Evolutionary conservation across 2,888 invertebrate species (phyloP).

Genomic region (Chirona hameri): DNA sequence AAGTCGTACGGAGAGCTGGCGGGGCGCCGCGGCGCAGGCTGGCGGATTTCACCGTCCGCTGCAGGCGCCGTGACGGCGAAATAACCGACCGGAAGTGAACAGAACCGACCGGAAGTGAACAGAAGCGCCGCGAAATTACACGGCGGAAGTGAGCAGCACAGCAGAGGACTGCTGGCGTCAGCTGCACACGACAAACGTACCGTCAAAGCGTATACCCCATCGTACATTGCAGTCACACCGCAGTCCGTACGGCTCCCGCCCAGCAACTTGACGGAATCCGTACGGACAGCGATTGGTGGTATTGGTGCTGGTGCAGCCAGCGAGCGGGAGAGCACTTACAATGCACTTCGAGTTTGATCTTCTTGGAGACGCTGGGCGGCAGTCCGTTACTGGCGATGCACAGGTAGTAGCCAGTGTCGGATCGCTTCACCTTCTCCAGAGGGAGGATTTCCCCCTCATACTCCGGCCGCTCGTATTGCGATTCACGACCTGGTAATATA

Average conservation of each 20-base stretch:
- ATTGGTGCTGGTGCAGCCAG: background rate
- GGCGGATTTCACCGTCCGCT: background rate
- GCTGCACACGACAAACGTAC: too few relatives aligned
- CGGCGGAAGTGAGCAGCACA: too few relatives aligned
- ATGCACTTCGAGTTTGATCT: constrained; percentile 81
- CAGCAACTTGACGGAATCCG: too few relatives aligned
- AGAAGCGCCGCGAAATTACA: too few relatives aligned
- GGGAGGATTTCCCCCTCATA: constrained; percentile 68
- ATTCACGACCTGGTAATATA: too few relatives aligned
- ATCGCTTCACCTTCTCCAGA: constrained; percentile 73
- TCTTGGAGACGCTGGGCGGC: constrained; percentile 82
- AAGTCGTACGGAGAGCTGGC: background rate
- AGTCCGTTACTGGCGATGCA: constrained; percentile 86
- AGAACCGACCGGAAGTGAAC: background rate
- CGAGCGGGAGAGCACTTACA: constrained; percentile 62
- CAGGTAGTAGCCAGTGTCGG: constrained; percentile 86
- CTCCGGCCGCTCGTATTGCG: background rate
- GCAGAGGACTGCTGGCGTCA: too few relatives aligned
- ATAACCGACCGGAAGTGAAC: background rate
- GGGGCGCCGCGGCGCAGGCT: background rate
- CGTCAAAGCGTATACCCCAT: background rate
- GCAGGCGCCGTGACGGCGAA: background rate
- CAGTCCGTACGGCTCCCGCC: background rate
- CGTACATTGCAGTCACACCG: too few relatives aligned
- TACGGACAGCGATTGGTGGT: background rate